These are phyloP conservation scores for Hylaeus anthracinus DNA, from an alignment of 1,140 invertebrate species.

Conservation along the genomic window DNA sequence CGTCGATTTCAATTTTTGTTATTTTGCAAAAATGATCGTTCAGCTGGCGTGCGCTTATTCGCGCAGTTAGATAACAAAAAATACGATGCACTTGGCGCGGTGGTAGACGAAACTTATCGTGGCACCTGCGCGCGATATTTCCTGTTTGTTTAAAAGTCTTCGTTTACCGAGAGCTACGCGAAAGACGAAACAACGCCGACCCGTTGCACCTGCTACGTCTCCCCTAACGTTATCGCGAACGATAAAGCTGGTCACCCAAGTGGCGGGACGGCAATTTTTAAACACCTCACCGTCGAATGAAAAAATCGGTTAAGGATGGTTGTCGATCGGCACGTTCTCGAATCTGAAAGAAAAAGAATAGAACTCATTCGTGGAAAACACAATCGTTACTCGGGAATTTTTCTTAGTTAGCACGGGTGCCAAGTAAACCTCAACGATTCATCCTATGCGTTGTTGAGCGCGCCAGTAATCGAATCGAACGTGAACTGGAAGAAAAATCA, in stretches of 20 bases:
- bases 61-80: too few relatives aligned
- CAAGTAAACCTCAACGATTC: background rate
- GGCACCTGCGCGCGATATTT: background rate
- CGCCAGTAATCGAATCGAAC: too few relatives aligned
- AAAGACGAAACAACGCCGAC: background rate
- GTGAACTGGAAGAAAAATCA: background rate
- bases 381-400: background rate
- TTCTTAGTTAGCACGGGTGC: background rate
- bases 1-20: conserved; percentile 80
- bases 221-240: background rate
- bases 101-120: background rate
- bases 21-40: too few relatives aligned
- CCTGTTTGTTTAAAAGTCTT: conserved; percentile 4
- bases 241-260: background rate
- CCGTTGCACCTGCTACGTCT: background rate
- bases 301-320: too few relatives aligned
- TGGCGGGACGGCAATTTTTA: background rate
- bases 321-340: too few relatives aligned
- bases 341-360: too few relatives aligned
- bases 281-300: too few relatives aligned
- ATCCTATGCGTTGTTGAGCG: background rate
- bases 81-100: too few relatives aligned
- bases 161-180: background rate
- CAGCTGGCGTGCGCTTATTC: too few relatives aligned
- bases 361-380: too few relatives aligned